Percentiles rank a stretch among this genome's conserved stretches.
phyloP scores from a whole-genome alignment of 2,797 vertebrate species.

The Champsocephalus gunnari region DNA sequence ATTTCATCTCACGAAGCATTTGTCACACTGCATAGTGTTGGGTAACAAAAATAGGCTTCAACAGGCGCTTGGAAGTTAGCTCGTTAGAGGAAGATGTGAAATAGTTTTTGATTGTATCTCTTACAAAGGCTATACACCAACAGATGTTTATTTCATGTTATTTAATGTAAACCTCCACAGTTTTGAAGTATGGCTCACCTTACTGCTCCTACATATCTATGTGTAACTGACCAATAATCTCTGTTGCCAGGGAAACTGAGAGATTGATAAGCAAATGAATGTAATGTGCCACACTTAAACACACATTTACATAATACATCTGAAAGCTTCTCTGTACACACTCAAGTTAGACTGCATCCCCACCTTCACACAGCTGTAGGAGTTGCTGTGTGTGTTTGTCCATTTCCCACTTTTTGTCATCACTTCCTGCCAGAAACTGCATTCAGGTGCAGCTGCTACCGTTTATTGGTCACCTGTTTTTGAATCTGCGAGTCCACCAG shows the following conservation, averaged over 20 bases:
- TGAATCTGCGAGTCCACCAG: constrained; percentile 20
- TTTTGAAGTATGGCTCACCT: constrained; percentile 40
- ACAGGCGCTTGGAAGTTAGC: constrained; percentile 4
- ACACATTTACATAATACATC: constrained; percentile 71
- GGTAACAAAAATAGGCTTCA: constrained; percentile 28
- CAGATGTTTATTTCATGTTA: background rate
- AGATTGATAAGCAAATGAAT: constrained; percentile 75
- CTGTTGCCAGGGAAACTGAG: constrained; percentile 81
- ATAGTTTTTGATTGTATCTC: background rate
- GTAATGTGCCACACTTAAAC: constrained; percentile 73
- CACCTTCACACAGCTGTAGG: constrained; percentile 38
- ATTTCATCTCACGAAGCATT: constrained; percentile 12
- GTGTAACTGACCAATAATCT: constrained; percentile 73
- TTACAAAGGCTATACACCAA: background rate
- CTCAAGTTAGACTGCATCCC: constrained; percentile 32
- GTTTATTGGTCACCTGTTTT: constrained; percentile 48
- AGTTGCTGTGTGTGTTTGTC: constrained; percentile 19
- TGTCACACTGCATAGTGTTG: constrained; percentile 27
- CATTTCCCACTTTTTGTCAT: constrained; percentile 59
- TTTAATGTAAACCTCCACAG: constrained; percentile 25
- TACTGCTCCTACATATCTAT: constrained; percentile 67
- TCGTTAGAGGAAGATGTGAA: background rate
- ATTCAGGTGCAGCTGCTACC: constrained; percentile 57
- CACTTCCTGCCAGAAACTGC: constrained; percentile 70
- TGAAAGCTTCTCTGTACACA: constrained; percentile 50